Conservation (phyloP, 2,888 invertebrate species). For the Cataglyphis cursor region DNA sequence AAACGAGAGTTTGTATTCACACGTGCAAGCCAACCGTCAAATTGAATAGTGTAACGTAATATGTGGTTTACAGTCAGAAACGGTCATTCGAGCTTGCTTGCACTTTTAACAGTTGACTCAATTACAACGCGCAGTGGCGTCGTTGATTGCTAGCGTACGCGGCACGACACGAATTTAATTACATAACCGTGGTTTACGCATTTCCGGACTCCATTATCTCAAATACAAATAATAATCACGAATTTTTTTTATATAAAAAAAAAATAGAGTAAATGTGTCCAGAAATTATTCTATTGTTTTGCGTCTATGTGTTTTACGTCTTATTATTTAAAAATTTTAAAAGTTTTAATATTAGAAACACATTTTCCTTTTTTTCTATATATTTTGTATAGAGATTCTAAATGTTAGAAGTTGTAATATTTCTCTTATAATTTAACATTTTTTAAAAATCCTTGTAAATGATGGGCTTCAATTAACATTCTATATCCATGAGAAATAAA, state of each 20-base stretch:
- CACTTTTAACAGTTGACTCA: slow-evolving; percentile 58
- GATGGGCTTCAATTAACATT: background rate
- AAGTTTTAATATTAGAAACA: background rate
- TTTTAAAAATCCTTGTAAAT: background rate
- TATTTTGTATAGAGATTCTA: background rate
- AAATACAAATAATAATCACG: slow-evolving; percentile 47
- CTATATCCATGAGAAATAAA: background rate
- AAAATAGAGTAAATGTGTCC: background rate
- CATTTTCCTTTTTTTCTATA: background rate
- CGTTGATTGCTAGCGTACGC: slow-evolving; percentile 51
- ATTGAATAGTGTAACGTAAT: slow-evolving; percentile 57
- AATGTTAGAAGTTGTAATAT: background rate
- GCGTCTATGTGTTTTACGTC: background rate
- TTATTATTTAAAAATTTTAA: background rate
- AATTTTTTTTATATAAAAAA: slow-evolving; percentile 4
- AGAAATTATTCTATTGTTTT: background rate
- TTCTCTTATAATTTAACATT: background rate
- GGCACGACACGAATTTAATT: slow-evolving; percentile 41
- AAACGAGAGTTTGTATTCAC: slow-evolving; percentile 51
- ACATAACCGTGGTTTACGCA: slow-evolving; percentile 53
- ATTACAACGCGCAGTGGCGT: slow-evolving; percentile 48
- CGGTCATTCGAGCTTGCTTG: slow-evolving; percentile 52
- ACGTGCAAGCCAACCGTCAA: slow-evolving; percentile 50
- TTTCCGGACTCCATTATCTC: slow-evolving; percentile 43
- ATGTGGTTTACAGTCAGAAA: slow-evolving; percentile 54